Conservation (phyloP, 2,888 invertebrate genomes). For the Cecidostiba fungosa region DNA sequence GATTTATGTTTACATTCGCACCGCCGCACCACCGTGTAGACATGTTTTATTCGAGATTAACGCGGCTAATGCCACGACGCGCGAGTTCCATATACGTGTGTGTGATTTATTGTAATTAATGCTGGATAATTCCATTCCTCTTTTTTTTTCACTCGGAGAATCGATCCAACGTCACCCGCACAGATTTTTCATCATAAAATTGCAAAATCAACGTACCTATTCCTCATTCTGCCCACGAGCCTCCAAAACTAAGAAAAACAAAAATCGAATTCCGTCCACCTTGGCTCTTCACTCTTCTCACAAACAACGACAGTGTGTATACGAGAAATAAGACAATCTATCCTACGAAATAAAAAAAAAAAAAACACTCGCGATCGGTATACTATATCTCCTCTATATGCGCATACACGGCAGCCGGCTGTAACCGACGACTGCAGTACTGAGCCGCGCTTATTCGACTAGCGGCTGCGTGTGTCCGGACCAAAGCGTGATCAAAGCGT, state of each 20-base stretch:
- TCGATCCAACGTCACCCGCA: neutral
- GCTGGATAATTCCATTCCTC: neutral
- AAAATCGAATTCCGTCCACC: neutral
- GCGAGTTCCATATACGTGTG: neutral
- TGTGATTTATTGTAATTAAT: neutral
- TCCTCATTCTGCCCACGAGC: neutral
- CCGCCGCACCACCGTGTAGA: neutral
- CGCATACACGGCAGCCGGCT: neutral
- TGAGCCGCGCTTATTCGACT: constrained; percentile 10
- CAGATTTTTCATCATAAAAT: neutral
- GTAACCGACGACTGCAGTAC: constrained; percentile 4
- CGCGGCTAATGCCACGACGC: neutral
- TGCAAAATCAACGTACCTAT: neutral
- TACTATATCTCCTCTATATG: neutral
- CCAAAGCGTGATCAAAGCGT: constrained; percentile 40
- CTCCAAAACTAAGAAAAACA: neutral
- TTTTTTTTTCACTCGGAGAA: neutral
- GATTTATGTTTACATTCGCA: neutral
- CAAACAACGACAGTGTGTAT: neutral
- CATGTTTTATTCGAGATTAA: neutral
- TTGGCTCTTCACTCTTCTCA: neutral
- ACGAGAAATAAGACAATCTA: neutral
- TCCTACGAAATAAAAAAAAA: too few species aligned
- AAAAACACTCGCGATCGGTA: constrained; percentile 2
- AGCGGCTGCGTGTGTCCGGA: constrained; percentile 18